Percentiles rank a stretch among this genome's conserved stretches.
These are phyloP conservation scores for Trypoxylon attenuatum DNA, from an alignment of 2,888 invertebrate species.

Conservation along the genomic window DNA sequence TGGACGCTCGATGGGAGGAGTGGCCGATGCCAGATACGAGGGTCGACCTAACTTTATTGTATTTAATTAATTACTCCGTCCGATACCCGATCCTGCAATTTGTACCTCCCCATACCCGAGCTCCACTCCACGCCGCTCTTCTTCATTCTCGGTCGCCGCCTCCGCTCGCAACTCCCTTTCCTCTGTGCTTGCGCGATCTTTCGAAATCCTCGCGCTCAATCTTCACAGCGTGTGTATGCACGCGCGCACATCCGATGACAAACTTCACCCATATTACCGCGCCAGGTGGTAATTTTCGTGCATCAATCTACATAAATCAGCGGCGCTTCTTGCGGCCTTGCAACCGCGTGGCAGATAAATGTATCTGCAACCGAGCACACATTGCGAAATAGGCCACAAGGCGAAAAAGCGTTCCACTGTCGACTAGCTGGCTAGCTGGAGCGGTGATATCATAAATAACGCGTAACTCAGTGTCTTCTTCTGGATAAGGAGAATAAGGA, in stretches of 20 bases:
- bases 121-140: conserved; percentile 26
- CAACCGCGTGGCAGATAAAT: neutral
- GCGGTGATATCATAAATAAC: conserved; percentile 42
- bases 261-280: no score
- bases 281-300: no score
- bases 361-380: no score
- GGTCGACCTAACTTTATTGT: conserved; percentile 68
- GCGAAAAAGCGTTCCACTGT: neutral
- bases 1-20: conserved; percentile 61
- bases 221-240: neutral
- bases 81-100: conserved; percentile 68
- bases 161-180: conserved; percentile 33
- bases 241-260: no score
- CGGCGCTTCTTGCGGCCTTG: no score
- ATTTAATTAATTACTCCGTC: conserved; percentile 69
- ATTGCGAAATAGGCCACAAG: conserved; percentile 13
- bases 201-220: neutral
- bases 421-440: no score
- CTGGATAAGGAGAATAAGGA: conserved; percentile 30
- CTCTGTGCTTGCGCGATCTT: conserved; percentile 1
- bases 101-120: conserved; percentile 52
- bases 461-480: conserved; percentile 33
- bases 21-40: conserved; percentile 68
- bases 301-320: no score
- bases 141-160: conserved; percentile 43